Evolutionary conservation across 1,140 invertebrate genomes (phyloP).

Genomic region (Meteorus sp.): DNA sequence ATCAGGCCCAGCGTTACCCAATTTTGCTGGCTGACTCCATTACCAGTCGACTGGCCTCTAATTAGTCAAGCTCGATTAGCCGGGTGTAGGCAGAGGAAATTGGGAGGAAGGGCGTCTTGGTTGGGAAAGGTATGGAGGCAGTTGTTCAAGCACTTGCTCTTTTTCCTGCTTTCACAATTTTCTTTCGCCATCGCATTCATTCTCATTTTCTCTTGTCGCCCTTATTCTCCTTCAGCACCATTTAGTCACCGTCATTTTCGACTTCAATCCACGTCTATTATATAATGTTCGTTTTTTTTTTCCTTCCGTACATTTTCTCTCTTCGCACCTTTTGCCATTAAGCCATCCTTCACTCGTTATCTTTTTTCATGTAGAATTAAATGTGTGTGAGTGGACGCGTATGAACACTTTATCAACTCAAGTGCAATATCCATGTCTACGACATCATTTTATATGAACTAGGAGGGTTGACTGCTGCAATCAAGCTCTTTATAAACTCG

Average conservation of each 20-base stretch:
- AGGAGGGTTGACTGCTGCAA: not conserved
- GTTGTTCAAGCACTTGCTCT: constrained; percentile 1
- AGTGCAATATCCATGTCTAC: not conserved
- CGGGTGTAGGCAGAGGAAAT: constrained; percentile 18
- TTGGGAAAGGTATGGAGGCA: constrained; percentile 1
- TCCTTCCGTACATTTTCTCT: not conserved
- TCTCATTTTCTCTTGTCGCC: constrained; percentile 5
- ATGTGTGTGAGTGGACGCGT: not conserved
- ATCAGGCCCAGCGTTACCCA: constrained; percentile 48
- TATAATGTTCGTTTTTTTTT: constrained; percentile 7
- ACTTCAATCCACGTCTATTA: constrained; percentile 6
- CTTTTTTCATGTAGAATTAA: not conserved
- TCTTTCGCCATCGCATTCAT: not conserved
- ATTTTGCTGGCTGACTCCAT: constrained; percentile 48
- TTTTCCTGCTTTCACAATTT: constrained; percentile 2
- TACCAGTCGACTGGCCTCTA: constrained; percentile 51
- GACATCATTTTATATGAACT: not conserved
- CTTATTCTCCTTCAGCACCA: constrained; percentile 6
- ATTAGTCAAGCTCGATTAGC: constrained; percentile 55
- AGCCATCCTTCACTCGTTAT: not conserved
- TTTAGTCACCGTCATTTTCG: constrained; percentile 15
- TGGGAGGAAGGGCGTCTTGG: not conserved
- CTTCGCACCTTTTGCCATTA: not conserved
- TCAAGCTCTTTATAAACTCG: not conserved
- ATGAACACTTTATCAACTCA: not conserved